Base-by-base conservation (phyloP, 2,888 invertebrate species). In the Lepidonotus clava region DNA sequence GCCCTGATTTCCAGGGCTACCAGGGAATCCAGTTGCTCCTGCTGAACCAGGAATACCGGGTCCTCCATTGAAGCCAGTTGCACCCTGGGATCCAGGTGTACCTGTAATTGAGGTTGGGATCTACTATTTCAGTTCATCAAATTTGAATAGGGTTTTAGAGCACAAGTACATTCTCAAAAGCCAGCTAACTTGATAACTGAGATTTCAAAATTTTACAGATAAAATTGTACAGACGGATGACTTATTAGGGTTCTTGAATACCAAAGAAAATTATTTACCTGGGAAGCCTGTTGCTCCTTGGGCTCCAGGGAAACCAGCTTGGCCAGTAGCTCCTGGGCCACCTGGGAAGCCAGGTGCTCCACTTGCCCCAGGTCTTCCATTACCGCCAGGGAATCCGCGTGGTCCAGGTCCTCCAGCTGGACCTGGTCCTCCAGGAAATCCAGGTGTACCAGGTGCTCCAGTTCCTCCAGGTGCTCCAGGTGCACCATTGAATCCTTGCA, bases 1-100 rank as follows among this genome's bases (percentile, higher is more conserved):
- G 18, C 87, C 87, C 36, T 71, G 84, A 5, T 21, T 4, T 11
- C 87, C 87, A 53, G 67, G 71, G 67, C 21, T 8, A 53, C 87
- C 87, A 53, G 84, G 76, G 2, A 1, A 36, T 53, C 87, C 87
- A 36, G 87, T 61, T 53, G 51, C 85, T 61, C 86, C 86, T 38
- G 61, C 32, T 28, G 11, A 56, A 24, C 87, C 87, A 38, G 85
- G 87, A 4, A 11, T 4, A 36, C 87, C 87, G 66, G 85, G 77
- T 38, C 34, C 34, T 38, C 87, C 87, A 28, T 56, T 71, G 40
- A n/a, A 34, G 14, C 87, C 87, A 80, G 56, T 77, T 18, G 40
- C 56, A 56, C 87, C 87, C 53, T 24, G 38, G 38, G 32, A 8
- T 8, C 86, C 86, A 56, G 86, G 86, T 6, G n/a, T n/a, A n/a